Evolutionary conservation across 2,797 vertebrate genomes (phyloP).

Genomic region (Brachyrhaphis roseni): DNA sequence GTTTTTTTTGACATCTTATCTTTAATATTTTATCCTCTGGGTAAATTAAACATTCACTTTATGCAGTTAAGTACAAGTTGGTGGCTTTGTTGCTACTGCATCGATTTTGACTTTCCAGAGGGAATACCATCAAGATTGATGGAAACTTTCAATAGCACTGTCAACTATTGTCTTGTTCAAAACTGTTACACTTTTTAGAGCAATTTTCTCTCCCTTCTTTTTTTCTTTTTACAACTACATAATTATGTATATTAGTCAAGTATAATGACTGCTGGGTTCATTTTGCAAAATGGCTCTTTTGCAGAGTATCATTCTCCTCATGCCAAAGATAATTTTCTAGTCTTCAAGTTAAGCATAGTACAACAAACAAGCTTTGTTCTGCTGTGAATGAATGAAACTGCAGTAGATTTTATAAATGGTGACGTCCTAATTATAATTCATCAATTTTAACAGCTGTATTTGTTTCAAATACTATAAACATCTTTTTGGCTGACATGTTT

Average conservation of each 20-base stretch:
- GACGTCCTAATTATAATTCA: not conserved
- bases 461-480: not conserved
- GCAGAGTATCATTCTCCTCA: not conserved
- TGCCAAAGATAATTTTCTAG: not conserved
- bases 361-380: not conserved
- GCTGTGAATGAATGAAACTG: not conserved
- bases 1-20: not conserved
- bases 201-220: not conserved
- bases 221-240: not conserved
- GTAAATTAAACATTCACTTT: not conserved
- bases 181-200: not conserved
- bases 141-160: not conserved
- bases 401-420: not conserved
- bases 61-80: not conserved
- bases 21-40: not conserved
- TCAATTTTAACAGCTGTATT: not conserved
- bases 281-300: not conserved
- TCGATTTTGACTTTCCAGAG: not conserved
- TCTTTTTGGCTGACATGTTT: not conserved
- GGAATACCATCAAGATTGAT: not conserved
- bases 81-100: not conserved
- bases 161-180: not conserved
- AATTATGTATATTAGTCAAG: not conserved
- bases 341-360: not conserved
- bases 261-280: not conserved